These are phyloP conservation scores for Syngnathus typhle DNA, from an alignment of 2,113 vertebrate genomes.

Conservation along the genomic window DNA sequence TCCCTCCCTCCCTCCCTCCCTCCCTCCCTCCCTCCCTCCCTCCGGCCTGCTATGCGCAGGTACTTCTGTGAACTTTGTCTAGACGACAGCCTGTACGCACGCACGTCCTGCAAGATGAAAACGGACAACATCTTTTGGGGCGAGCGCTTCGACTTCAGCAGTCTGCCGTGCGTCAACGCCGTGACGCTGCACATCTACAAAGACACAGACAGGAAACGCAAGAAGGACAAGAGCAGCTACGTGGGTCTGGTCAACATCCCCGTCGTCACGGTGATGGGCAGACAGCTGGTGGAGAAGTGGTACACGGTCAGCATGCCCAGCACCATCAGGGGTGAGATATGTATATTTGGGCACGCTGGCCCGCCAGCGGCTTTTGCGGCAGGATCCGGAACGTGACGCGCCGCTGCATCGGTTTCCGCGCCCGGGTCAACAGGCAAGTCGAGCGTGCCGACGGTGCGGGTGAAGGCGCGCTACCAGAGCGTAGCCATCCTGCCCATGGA, in stretches of 20 bases:
- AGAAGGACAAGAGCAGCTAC: slow-evolving; percentile 97
- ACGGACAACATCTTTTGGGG: slow-evolving; percentile 98
- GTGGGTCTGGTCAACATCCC: slow-evolving; percentile 90
- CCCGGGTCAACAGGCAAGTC: slow-evolving; percentile 45
- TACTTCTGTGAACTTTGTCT: slow-evolving; percentile 93
- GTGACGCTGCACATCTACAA: slow-evolving; percentile 93
- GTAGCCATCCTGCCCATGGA: slow-evolving; percentile 96
- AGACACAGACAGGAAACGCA: slow-evolving; percentile 95
- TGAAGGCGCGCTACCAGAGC: slow-evolving; percentile 93
- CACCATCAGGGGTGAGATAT: slow-evolving; percentile 70
- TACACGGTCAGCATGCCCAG: slow-evolving; percentile 88
- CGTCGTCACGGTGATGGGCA: slow-evolving; percentile 76
- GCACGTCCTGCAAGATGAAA: slow-evolving; percentile 95
- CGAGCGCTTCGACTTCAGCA: slow-evolving; percentile 95
- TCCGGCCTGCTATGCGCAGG: slow-evolving; percentile 23
- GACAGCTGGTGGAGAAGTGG: slow-evolving; percentile 97
- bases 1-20: too few species aligned
- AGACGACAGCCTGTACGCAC: slow-evolving; percentile 90
- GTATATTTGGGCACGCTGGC: too few species aligned
- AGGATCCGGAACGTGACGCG: too few species aligned
- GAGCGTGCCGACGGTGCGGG: slow-evolving; percentile 79
- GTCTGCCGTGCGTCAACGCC: slow-evolving; percentile 80
- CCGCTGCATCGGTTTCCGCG: too few species aligned
- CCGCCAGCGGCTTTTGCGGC: too few species aligned
- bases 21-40: too few species aligned